Conservation (phyloP, 2,888 invertebrate species). For the Dendrolimus houi region DNA sequence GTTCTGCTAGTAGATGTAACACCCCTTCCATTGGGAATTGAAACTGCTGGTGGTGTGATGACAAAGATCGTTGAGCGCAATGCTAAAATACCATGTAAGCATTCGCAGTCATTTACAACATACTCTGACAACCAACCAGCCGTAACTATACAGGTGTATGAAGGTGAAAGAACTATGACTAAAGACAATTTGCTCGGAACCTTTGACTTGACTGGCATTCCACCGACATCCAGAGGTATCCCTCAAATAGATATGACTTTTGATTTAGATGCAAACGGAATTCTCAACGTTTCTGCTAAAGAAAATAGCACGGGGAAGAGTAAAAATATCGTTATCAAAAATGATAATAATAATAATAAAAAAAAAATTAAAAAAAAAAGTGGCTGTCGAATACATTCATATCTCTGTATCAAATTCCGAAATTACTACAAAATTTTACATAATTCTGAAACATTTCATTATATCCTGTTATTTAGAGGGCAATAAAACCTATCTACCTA, state of each 20-base stretch:
- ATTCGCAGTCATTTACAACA: constrained; percentile 84
- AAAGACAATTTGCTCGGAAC: constrained; percentile 81
- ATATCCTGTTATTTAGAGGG: no score
- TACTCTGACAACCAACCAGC: constrained; percentile 87
- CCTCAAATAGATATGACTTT: constrained; percentile 83
- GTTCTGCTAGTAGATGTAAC: constrained; percentile 75
- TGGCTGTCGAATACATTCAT: no score
- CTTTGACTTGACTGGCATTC: constrained; percentile 80
- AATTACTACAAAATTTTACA: no score
- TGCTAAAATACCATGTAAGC: constrained; percentile 82
- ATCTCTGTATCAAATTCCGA: no score
- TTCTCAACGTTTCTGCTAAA: constrained; percentile 88
- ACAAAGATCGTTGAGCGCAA: constrained; percentile 84
- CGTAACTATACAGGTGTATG: constrained; percentile 83
- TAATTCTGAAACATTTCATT: no score
- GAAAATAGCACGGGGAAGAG: constrained; percentile 80
- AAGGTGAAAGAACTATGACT: constrained; percentile 87
- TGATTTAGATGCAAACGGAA: constrained; percentile 86
- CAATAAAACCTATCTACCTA: no score
- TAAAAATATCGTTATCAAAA: constrained; percentile 87
- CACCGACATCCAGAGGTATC: constrained; percentile 80
- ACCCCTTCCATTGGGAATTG: constrained; percentile 82
- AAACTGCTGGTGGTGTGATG: constrained; percentile 88
- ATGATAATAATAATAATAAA: no score
- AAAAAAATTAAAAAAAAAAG: no score